Evolutionary conservation across 2,888 invertebrate genomes (phyloP), one percentile per base, ranked within the genome.

Genomic region (Hirtodrosophila cameraria): DNA sequence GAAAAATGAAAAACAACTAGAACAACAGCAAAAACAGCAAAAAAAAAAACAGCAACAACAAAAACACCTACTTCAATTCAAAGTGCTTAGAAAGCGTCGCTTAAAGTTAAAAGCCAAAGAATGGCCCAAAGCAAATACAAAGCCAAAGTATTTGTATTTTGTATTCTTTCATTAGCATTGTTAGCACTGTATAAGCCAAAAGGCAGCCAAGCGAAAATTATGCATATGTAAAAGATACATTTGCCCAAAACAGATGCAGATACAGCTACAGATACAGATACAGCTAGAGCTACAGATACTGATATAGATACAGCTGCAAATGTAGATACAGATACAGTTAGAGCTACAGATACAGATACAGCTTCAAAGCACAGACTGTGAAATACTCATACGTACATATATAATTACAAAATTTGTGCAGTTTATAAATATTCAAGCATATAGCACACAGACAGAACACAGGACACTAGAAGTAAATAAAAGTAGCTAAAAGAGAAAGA

Each of bases 341-440:
- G n/a, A n/a, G n/a, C n/a, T 15, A 12, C 30, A 45, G 27, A 15
- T 41, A n/a, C 30, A 50, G n/a, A 27, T n/a, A n/a, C n/a, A n/a
- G 63, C 55, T 49, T n/a, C n/a, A n/a, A n/a, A n/a, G n/a, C n/a
- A n/a, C 8, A 61, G 45, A 48, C 45, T 53, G 30, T 30, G 36
- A 53, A 49, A 36, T 39, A 31, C 46, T 53, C 38, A 23, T 7
- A 23, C 23, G 6, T 60, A 38, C 42, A 46, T 42, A 49, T 41
- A 53, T 69, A 69, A 87, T 86, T 87, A 82, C 86, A 77, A 76
- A 73, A 45, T 53, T 38, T 69, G 59, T 69, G 71, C 67, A 64
- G 65, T 78, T 75, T 75, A 74, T 78, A 80, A 84, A 84, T 80
- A 78, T 84, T 66, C 72, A 68, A 82, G 65, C 41, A 41, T 27